Evolutionary conservation across 2,888 invertebrate genomes (phyloP).

Genomic region (Drosophila austrosaltans): DNA sequence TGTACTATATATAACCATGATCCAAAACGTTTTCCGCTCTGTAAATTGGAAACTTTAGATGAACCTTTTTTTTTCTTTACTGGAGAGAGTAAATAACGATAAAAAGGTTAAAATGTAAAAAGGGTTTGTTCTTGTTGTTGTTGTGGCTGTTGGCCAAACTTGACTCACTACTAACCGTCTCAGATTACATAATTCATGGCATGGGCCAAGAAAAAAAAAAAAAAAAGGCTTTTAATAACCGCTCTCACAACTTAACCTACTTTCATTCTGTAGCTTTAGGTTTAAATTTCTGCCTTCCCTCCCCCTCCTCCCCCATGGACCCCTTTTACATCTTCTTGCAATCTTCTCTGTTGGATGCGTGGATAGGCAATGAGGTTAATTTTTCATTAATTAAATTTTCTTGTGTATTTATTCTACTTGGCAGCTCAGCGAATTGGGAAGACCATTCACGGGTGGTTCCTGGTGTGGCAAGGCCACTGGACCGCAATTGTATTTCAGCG

Average conservation of each 20-base stretch:
- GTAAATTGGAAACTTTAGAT: constrained; percentile 12
- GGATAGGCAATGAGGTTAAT: constrained; percentile 27
- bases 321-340: too few species aligned
- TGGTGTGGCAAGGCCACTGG: constrained; percentile 94
- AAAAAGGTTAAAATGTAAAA: constrained; percentile 54
- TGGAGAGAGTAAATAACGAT: constrained; percentile 55
- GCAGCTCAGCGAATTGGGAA: constrained; percentile 92
- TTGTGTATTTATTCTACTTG: constrained; percentile 71
- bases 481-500: constrained; percentile 93
- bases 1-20: neutral
- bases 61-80: neutral
- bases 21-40: constrained; percentile 5
- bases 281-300: constrained; percentile 2
- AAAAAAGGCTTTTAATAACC: neutral
- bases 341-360: constrained; percentile 27
- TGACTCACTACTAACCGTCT: neutral
- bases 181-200: constrained; percentile 5
- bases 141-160: neutral
- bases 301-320: too few species aligned
- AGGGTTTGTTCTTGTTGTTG: neutral
- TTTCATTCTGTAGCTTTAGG: constrained; percentile 4
- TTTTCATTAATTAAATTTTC: constrained; percentile 67
- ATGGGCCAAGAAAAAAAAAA: neutral
- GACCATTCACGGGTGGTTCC: constrained; percentile 94
- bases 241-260: constrained; percentile 12